Evolutionary conservation across 2,797 vertebrate species (phyloP).

Genomic region (Cynopterus sphinx): DNA sequence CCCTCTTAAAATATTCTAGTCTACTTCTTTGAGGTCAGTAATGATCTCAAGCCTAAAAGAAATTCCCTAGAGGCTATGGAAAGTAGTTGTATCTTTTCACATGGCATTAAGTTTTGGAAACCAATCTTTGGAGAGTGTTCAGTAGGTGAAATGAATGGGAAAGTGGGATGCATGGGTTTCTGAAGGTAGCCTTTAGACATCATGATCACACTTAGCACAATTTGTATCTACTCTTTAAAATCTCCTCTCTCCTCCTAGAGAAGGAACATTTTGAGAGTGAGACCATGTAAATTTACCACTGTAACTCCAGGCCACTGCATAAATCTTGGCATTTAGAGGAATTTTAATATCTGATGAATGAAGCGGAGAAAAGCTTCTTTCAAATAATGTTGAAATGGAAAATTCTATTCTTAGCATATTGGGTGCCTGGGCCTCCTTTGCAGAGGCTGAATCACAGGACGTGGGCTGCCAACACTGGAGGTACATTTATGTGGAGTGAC

Average conservation of each 20-base stretch:
- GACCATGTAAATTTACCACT: neutral
- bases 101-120: neutral
- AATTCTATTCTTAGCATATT: constrained; percentile 54
- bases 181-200: neutral
- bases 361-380: constrained; percentile 21
- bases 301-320: neutral
- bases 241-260: neutral
- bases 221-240: neutral
- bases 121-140: neutral
- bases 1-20: neutral
- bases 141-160: neutral
- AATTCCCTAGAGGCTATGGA: neutral
- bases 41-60: neutral
- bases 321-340: constrained; percentile 33
- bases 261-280: neutral
- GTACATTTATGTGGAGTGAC: neutral
- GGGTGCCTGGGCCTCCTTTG: neutral
- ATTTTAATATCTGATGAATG: constrained; percentile 56
- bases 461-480: neutral
- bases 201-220: neutral
- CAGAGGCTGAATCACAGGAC: constrained; percentile 46
- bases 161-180: neutral
- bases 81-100: neutral
- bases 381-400: constrained; percentile 54
- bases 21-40: neutral